phyloP scores from a whole-genome alignment of 2,888 invertebrate species.

The Tiphia femorata region DNA sequence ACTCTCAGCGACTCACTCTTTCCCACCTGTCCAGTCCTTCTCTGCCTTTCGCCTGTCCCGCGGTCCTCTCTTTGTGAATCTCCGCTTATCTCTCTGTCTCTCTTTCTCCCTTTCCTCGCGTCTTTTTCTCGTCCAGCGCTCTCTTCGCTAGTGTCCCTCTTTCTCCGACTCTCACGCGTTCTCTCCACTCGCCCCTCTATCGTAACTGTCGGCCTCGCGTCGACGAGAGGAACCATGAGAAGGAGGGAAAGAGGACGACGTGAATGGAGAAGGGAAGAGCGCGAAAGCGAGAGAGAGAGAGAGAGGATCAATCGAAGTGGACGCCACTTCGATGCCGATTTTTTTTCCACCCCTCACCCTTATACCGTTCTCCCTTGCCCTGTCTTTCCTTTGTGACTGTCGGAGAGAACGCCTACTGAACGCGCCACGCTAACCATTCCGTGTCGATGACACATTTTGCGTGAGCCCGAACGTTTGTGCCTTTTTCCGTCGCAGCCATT shows the following conservation, averaged over 20 bases:
- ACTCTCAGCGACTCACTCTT: constrained; percentile 20
- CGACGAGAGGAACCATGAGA: too few relatives aligned
- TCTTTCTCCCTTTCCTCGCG: constrained; percentile 25
- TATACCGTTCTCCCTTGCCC: not conserved
- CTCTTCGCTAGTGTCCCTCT: constrained; percentile 9
- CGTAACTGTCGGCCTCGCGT: too few relatives aligned
- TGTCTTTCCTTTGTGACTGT: not conserved
- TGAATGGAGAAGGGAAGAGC: too few relatives aligned
- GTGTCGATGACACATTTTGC: not conserved
- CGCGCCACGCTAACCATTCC: not conserved
- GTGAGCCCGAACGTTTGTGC: not conserved
- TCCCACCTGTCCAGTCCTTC: constrained; percentile 8
- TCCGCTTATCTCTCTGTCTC: constrained; percentile 19
- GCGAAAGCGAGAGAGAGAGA: constrained; percentile 34
- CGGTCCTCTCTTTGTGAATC: too few relatives aligned
- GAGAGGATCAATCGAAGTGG: constrained; percentile 41
- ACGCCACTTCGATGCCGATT: constrained; percentile 16
- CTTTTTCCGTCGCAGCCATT: too few relatives aligned
- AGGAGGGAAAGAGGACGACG: too few relatives aligned
- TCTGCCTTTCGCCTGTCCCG: too few relatives aligned
- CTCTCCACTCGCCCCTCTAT: constrained; percentile 11
- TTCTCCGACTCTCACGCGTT: constrained; percentile 13
- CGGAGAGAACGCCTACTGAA: not conserved
- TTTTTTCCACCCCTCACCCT: not conserved
- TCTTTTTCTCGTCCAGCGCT: constrained; percentile 18